Conservation (phyloP, 2,113 vertebrate genomes). For the Nibea coibor region DNA sequence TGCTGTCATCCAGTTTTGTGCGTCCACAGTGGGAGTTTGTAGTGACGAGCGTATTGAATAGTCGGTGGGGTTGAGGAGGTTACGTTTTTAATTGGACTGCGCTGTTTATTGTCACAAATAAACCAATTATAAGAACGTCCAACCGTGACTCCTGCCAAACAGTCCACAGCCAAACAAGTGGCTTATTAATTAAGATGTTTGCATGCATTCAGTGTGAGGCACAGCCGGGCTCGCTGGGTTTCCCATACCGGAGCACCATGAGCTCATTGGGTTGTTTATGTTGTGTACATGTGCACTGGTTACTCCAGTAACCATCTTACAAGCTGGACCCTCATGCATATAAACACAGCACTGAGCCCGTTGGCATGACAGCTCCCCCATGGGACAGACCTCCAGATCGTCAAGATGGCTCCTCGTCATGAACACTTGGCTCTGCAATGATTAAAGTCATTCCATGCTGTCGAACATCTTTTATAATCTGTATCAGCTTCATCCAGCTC, state of each 20-base stretch:
- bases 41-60: neutral
- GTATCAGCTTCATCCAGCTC: neutral
- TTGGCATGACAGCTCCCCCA: neutral
- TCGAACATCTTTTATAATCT: slow-evolving; percentile 11
- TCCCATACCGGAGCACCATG: neutral
- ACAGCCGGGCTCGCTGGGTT: neutral
- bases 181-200: neutral
- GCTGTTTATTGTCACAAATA: neutral
- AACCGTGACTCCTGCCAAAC: neutral
- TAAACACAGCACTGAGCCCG: neutral
- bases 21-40: neutral
- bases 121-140: neutral
- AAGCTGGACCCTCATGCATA: neutral
- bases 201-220: neutral
- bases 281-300: slow-evolving; percentile 1
- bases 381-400: slow-evolving; percentile 2
- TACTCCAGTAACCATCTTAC: neutral
- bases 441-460: neutral
- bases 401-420: no score
- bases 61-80: neutral
- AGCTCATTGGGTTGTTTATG: neutral
- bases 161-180: neutral
- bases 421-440: neutral
- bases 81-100: neutral
- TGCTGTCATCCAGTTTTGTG: neutral